Percentiles rank a stretch among this genome's conserved stretches.
These are phyloP conservation scores for Lymantria monacha DNA, from an alignment of 2,888 invertebrate species.

Conservation along the genomic window DNA sequence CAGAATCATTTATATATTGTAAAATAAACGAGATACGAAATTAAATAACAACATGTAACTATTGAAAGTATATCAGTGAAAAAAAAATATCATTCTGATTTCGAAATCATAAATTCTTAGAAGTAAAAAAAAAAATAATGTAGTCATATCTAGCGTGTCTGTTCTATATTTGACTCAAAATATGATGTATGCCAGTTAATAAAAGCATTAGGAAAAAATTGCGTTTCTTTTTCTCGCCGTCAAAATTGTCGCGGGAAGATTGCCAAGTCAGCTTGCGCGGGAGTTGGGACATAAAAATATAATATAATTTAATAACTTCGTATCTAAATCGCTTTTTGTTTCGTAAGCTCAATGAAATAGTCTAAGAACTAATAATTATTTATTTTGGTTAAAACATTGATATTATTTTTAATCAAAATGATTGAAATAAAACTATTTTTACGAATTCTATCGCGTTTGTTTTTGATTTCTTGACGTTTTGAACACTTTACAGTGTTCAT, in stretches of 20 bases:
- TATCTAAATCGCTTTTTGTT: too few species aligned
- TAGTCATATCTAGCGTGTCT: constrained; percentile 27
- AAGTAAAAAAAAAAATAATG: constrained; percentile 16
- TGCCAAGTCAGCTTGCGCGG: constrained; percentile 37
- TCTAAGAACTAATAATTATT: too few species aligned
- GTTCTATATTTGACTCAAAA: constrained; percentile 26
- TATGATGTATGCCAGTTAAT: constrained; percentile 46
- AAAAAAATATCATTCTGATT: constrained; percentile 4
- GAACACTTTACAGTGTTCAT: too few species aligned
- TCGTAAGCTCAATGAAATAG: too few species aligned
- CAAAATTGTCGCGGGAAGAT: constrained; percentile 34
- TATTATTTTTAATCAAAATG: too few species aligned
- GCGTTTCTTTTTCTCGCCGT: constrained; percentile 33
- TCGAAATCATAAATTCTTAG: constrained; percentile 20
- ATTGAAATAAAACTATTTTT: too few species aligned
- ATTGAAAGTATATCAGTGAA: constrained; percentile 1
- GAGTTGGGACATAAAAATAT: constrained; percentile 17
- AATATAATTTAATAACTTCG: neutral
- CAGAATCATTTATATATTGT: constrained; percentile 7
- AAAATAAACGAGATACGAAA: constrained; percentile 14
- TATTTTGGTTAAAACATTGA: too few species aligned
- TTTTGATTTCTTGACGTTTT: too few species aligned
- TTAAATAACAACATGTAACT: constrained; percentile 7
- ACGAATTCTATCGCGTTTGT: too few species aligned
- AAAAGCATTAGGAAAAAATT: constrained; percentile 50